These are phyloP conservation scores for Podilymbus podiceps DNA, from an alignment of 2,113 vertebrate genomes.

Conservation along the genomic window DNA sequence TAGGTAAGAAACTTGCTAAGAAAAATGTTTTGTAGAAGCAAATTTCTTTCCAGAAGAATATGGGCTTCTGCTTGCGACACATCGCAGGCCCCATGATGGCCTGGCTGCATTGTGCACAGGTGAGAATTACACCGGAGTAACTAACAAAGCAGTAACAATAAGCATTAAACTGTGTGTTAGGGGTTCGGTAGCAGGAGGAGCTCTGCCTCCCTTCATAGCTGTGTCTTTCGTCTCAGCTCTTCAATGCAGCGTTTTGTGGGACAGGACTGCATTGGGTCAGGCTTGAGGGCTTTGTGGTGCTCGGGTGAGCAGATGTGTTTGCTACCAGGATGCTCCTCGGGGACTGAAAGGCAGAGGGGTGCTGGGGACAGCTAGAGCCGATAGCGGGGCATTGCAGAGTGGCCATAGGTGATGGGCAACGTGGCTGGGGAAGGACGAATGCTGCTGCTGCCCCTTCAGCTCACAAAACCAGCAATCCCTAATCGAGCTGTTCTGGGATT, in stretches of 20 bases:
- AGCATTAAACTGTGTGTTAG: background rate
- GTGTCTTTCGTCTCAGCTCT: background rate
- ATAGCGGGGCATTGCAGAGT: background rate
- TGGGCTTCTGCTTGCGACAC: background rate
- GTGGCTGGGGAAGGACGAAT: background rate
- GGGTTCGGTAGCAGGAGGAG: background rate
- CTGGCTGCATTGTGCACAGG: background rate
- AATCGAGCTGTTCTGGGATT: rapidly evolving
- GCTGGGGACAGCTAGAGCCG: background rate
- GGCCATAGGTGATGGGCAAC: rapidly evolving
- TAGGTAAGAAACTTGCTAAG: background rate
- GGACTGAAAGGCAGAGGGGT: background rate
- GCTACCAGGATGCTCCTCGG: background rate
- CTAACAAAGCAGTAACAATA: background rate
- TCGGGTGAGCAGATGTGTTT: background rate
- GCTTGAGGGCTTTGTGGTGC: background rate
- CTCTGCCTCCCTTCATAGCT: no score
- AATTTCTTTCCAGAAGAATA: background rate
- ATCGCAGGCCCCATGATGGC: no score
- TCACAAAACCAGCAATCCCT: background rate
- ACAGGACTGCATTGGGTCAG: background rate
- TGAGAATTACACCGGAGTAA: background rate
- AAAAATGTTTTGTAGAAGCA: background rate
- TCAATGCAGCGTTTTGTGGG: rapidly evolving
- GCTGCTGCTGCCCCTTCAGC: background rate